Conservation (phyloP, 1,140 invertebrate genomes). For the Aleiodes sp. region DNA sequence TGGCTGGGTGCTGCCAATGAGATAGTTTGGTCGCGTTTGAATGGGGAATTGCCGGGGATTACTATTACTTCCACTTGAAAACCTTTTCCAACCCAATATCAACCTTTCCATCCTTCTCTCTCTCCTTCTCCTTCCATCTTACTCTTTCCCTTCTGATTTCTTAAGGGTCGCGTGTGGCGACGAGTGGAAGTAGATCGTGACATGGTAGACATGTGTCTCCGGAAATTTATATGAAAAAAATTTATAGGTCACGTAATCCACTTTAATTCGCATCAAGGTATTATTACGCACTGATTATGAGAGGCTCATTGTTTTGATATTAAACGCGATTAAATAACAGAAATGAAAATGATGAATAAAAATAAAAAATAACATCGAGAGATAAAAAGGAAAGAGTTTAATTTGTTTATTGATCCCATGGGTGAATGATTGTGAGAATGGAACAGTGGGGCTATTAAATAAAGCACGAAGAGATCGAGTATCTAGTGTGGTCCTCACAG, state of each 20-base stretch:
- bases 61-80: constrained; percentile 60
- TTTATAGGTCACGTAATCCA: constrained; percentile 47
- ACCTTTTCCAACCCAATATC: constrained; percentile 50
- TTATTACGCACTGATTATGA: constrained; percentile 36
- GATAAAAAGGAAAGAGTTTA: neutral
- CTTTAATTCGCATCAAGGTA: constrained; percentile 64
- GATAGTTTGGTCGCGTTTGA: constrained; percentile 51
- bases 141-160: neutral
- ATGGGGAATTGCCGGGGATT: constrained; percentile 59
- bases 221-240: constrained; percentile 32
- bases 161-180: neutral
- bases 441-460: constrained; percentile 26
- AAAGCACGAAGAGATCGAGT: constrained; percentile 15
- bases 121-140: neutral
- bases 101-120: constrained; percentile 24
- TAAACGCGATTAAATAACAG: neutral
- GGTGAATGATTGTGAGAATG: neutral
- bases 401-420: constrained; percentile 26
- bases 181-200: constrained; percentile 17
- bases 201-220: constrained; percentile 16
- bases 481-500: neutral
- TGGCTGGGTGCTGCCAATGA: constrained; percentile 21
- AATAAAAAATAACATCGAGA: too few relatives aligned
- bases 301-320: neutral
- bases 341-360: constrained; percentile 10